phyloP scores from a whole-genome alignment of 1,140 invertebrate genomes.

The Tribolium madens region DNA sequence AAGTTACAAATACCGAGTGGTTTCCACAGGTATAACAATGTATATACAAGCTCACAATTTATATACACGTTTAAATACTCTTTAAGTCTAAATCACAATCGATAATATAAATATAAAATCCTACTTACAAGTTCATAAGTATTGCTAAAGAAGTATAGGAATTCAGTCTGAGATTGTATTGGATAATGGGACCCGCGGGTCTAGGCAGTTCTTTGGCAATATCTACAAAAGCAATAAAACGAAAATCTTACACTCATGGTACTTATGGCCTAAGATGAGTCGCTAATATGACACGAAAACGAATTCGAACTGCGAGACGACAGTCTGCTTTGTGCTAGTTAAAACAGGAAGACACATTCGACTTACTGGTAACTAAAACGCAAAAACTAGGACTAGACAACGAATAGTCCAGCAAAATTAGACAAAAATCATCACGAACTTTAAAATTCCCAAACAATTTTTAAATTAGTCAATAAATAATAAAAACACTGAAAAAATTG shows the following conservation, averaged over 20 bases:
- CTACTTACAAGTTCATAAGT: constrained; percentile 48
- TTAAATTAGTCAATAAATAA: too few relatives aligned
- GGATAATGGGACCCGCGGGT: constrained; percentile 40
- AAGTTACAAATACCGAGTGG: constrained; percentile 46
- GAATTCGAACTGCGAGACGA: neutral
- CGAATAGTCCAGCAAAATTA: constrained; percentile 13
- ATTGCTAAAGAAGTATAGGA: constrained; percentile 56
- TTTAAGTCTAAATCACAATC: constrained; percentile 44
- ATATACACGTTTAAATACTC: constrained; percentile 39
- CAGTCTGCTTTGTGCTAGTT: neutral
- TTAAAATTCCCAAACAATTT: too few relatives aligned
- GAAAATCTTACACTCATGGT: constrained; percentile 24
- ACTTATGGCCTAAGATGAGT: constrained; percentile 18
- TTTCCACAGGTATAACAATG: constrained; percentile 50
- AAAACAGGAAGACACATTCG: constrained; percentile 45
- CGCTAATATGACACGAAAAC: constrained; percentile 33
- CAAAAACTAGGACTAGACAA: constrained; percentile 38
- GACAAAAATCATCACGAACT: neutral
- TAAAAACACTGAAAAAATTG: too few relatives aligned
- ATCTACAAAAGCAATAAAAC: constrained; percentile 34
- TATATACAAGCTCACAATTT: constrained; percentile 52
- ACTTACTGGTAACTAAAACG: constrained; percentile 42
- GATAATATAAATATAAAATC: constrained; percentile 43
- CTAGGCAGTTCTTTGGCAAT: constrained; percentile 50
- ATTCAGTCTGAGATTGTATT: constrained; percentile 57